phyloP scores from a whole-genome alignment of 2,797 vertebrate species.

The Sebastes baramenuke region DNA sequence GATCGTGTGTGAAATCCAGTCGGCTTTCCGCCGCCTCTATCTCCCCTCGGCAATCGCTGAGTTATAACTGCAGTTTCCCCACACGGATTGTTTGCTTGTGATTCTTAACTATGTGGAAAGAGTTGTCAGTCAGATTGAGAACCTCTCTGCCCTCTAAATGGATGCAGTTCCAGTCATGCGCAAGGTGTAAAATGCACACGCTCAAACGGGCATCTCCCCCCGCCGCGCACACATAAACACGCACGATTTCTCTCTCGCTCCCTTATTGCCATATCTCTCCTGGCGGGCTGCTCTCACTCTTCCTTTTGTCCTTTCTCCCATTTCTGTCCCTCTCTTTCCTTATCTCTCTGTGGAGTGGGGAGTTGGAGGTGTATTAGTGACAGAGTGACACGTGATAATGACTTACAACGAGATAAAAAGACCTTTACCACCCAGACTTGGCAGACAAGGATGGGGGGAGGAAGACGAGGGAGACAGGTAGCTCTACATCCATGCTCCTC shows the following conservation, averaged over 20 bases:
- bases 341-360: neutral
- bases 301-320: neutral
- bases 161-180: conserved; percentile 44
- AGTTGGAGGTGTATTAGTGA: conserved; percentile 13
- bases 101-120: conserved; percentile 57
- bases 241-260: conserved; percentile 1
- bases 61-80: conserved; percentile 35
- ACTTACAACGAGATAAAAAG: conserved; percentile 56
- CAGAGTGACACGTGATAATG: conserved; percentile 59
- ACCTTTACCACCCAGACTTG: conserved; percentile 43
- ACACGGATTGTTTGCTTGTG: conserved; percentile 43
- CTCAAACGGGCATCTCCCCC: conserved; percentile 25
- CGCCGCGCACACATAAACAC: conserved; percentile 14
- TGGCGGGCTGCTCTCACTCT: neutral
- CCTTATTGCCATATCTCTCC: conserved; percentile 9
- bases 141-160: conserved; percentile 45
- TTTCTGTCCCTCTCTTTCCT: conserved; percentile 1
- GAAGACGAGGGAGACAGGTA: conserved; percentile 11
- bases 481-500: conserved; percentile 29
- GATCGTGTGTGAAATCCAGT: conserved; percentile 48
- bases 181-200: conserved; percentile 45
- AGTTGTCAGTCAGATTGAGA: conserved; percentile 60
- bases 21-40: conserved; percentile 7
- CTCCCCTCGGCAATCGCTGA: conserved; percentile 10
- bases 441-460: conserved; percentile 35